A percentile compares a stretch with the other conserved stretches of the same genome.
These are phyloP conservation scores for Congeria kusceri DNA, from an alignment of 2,888 invertebrate genomes.

Conservation along the genomic window DNA sequence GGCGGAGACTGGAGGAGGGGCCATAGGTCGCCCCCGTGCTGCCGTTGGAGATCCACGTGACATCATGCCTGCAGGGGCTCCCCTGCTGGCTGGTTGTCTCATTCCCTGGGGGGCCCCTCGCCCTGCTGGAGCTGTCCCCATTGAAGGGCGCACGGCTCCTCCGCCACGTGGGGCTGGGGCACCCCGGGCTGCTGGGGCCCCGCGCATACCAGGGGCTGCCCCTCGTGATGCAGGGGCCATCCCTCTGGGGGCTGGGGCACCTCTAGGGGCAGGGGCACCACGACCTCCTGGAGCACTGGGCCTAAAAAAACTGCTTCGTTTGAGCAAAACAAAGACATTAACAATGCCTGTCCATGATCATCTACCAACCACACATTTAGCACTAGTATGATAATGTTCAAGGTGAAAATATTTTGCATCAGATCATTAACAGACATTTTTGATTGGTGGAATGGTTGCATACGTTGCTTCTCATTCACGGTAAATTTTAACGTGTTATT, in stretches of 20 bases:
- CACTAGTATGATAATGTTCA: no score
- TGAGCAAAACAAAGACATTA: no score
- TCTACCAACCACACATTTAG: no score
- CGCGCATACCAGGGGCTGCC: conserved; percentile 22
- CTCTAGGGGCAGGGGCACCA: conserved; percentile 48
- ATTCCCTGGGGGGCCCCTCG: conserved; percentile 24
- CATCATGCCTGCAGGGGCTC: conserved; percentile 23
- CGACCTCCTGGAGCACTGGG: conserved; percentile 44
- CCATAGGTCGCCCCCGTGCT: conserved; percentile 22
- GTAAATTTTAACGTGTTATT: no score
- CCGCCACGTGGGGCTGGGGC: conserved; percentile 44
- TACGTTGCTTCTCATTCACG: no score
- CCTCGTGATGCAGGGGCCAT: conserved; percentile 17
- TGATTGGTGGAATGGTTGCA: no score
- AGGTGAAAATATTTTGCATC: no score
- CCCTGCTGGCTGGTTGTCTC: conserved; percentile 23
- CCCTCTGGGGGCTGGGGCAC: conserved; percentile 21
- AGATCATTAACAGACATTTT: no score
- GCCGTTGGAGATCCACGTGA: conserved; percentile 9
- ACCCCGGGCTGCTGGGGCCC: conserved; percentile 52
- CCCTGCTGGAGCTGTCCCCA: conserved; percentile 17
- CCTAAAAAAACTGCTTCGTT: no score
- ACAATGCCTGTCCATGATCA: no score
- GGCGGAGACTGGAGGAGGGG: conserved; percentile 14
- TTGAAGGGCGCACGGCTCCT: conserved; percentile 20